phyloP scores from a whole-genome alignment of 1,140 invertebrate genomes.

The Stegodyphus dumicola region DNA sequence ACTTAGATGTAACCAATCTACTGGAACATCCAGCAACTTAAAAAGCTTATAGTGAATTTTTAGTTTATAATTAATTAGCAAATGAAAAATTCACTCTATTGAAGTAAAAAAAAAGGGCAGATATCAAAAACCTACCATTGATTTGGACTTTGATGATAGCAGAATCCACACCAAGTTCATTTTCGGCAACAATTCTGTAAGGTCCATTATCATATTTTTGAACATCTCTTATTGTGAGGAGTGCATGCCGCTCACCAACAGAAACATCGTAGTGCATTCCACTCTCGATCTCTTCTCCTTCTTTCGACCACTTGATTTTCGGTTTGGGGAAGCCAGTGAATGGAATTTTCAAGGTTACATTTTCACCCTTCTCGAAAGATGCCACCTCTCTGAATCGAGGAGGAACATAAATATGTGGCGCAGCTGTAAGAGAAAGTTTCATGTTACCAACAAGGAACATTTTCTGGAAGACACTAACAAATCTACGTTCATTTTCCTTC shows the following conservation, averaged over 20 bases:
- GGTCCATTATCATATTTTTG: conserved; percentile 93
- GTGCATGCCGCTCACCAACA: conserved; percentile 79
- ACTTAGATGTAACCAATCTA: too few relatives aligned
- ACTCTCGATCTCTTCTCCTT: conserved; percentile 93
- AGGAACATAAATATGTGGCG: conserved; percentile 97
- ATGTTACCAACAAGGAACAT: too few relatives aligned
- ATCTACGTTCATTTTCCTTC: too few relatives aligned
- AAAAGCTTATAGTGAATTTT: too few relatives aligned
- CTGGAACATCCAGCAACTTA: too few relatives aligned
- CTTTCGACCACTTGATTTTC: conserved; percentile 91
- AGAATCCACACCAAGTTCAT: conserved; percentile 93
- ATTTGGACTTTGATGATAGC: conserved; percentile 97
- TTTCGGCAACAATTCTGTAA: conserved; percentile 94
- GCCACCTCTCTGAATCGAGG: conserved; percentile 95
- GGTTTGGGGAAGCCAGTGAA: conserved; percentile 98
- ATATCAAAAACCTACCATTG: conserved; percentile 35
- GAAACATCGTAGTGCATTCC: conserved; percentile 90
- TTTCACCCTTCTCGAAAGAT: conserved; percentile 98
- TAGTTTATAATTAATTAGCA: too few relatives aligned
- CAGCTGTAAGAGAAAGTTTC: conserved; percentile 68
- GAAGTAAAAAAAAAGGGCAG: too few relatives aligned
- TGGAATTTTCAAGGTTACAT: conserved; percentile 96
- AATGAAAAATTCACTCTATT: too few relatives aligned
- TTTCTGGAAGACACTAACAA: too few relatives aligned
- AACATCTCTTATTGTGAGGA: conserved; percentile 93